Percentiles rank a stretch among this genome's conserved stretches.
phyloP scores from a whole-genome alignment of 2,888 invertebrate genomes.

The Tipula vernalis region DNA sequence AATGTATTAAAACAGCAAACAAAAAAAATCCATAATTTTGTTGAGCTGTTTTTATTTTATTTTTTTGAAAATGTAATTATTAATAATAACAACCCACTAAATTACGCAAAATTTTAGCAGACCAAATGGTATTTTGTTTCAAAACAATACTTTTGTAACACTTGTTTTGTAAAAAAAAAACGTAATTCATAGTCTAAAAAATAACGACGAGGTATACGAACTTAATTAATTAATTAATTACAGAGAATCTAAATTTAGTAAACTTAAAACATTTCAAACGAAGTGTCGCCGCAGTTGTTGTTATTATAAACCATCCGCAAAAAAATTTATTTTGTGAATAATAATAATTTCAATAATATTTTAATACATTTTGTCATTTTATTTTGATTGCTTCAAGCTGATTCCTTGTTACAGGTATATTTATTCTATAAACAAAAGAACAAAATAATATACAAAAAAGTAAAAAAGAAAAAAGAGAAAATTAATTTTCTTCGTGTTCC shows the following conservation, averaged over 20 bases:
- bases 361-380: background rate
- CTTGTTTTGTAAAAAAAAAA: background rate
- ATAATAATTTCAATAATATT: background rate
- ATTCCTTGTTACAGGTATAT: background rate
- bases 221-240: background rate
- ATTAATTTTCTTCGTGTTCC: background rate
- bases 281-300: background rate
- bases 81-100: too few relatives aligned
- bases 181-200: background rate
- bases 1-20: too few relatives aligned
- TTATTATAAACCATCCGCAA: background rate
- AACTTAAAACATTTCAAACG: background rate
- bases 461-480: background rate
- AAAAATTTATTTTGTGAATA: background rate
- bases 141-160: background rate
- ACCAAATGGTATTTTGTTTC: too few relatives aligned
- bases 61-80: too few relatives aligned
- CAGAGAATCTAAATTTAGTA: background rate
- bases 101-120: too few relatives aligned
- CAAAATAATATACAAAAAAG: background rate
- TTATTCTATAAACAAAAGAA: background rate
- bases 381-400: background rate
- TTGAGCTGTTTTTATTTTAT: too few relatives aligned
- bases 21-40: too few relatives aligned
- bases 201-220: background rate